Percentiles rank a stretch among this genome's conserved stretches.
Conservation (phyloP, 2,888 invertebrate species). For the Leptopilina drosophilae region DNA sequence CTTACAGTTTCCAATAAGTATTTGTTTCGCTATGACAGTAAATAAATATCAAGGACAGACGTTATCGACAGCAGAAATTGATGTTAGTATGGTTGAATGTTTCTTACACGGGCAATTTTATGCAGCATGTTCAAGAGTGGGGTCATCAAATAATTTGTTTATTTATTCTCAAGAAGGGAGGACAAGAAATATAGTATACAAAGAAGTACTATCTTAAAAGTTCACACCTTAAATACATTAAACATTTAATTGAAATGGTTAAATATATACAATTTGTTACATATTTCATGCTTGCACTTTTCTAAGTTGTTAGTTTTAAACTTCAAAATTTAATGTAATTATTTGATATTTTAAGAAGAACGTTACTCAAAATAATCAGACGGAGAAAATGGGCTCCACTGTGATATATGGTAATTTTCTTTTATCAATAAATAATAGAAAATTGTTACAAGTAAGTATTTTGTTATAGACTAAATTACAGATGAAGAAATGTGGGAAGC, state of each 20-base stretch:
- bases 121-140: slow-evolving; percentile 40
- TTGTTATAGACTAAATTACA: too few species aligned
- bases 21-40: slow-evolving; percentile 52
- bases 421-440: too few species aligned
- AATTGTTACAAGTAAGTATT: too few species aligned
- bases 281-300: not conserved
- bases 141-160: not conserved
- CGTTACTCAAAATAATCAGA: too few species aligned
- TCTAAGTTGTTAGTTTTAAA: too few species aligned
- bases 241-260: not conserved
- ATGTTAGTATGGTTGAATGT: slow-evolving; percentile 46
- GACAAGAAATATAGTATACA: not conserved
- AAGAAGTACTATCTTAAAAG: not conserved
- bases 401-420: too few species aligned
- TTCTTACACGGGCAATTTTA: slow-evolving; percentile 52
- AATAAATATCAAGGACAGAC: slow-evolving; percentile 53
- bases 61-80: slow-evolving; percentile 44
- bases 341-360: too few species aligned
- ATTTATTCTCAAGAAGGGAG: not conserved
- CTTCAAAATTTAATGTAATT: too few species aligned
- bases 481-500: too few species aligned
- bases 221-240: not conserved
- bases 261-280: not conserved
- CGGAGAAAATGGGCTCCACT: too few species aligned
- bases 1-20: slow-evolving; percentile 47